phyloP scores from a whole-genome alignment of 1,140 invertebrate species.

The Conopomorpha cramerella region DNA sequence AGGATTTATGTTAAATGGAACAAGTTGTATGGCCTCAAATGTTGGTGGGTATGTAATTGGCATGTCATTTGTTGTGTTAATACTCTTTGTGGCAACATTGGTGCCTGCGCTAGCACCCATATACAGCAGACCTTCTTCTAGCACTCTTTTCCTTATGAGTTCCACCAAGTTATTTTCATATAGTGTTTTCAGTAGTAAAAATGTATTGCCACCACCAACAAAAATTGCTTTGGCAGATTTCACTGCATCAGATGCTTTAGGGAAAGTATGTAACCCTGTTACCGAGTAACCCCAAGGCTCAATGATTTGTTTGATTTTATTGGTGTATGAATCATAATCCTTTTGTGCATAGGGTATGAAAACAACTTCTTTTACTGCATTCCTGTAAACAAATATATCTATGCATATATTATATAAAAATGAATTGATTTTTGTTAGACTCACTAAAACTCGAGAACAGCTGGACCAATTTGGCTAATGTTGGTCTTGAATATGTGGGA shows the following conservation, averaged over 20 bases:
- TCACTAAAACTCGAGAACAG: too few relatives aligned
- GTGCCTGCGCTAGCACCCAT: slow-evolving; percentile 83
- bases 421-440: too few relatives aligned
- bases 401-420: too few relatives aligned
- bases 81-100: slow-evolving; percentile 79
- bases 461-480: too few relatives aligned
- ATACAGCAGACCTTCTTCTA: slow-evolving; percentile 71
- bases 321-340: slow-evolving; percentile 70
- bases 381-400: slow-evolving; percentile 54
- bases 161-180: slow-evolving; percentile 72
- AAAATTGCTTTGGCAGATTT: slow-evolving; percentile 72
- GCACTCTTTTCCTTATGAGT: slow-evolving; percentile 66
- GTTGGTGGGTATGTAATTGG: slow-evolving; percentile 78
- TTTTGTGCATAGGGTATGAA: slow-evolving; percentile 79
- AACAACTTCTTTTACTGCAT: slow-evolving; percentile 67
- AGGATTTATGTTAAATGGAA: slow-evolving; percentile 87
- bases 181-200: slow-evolving; percentile 70
- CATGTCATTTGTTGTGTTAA: slow-evolving; percentile 86
- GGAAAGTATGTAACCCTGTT: slow-evolving; percentile 66
- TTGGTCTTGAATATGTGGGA: too few relatives aligned
- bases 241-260: slow-evolving; percentile 62
- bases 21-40: slow-evolving; percentile 73
- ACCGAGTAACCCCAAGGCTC: slow-evolving; percentile 69
- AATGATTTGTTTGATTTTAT: slow-evolving; percentile 65
- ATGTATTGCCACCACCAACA: slow-evolving; percentile 81